Conservation (phyloP, 1,140 invertebrate species). For the Lamellibrachia luymesi region DNA sequence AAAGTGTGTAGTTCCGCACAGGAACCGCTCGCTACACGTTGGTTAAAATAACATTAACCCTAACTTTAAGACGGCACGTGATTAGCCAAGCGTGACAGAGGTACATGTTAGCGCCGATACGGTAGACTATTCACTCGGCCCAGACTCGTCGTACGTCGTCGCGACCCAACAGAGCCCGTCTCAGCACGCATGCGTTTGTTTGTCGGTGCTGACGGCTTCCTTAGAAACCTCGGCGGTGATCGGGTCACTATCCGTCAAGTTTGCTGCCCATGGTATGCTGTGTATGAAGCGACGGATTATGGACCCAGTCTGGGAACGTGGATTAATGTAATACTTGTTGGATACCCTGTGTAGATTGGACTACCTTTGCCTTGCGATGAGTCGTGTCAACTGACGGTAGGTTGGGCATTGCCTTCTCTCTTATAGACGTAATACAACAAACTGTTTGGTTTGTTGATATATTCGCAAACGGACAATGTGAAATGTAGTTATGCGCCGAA, state of each 20-base stretch:
- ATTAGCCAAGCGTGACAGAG: not conserved
- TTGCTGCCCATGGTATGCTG: not conserved
- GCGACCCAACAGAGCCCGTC: not conserved
- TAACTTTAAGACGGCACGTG: not conserved
- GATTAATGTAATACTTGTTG: not conserved
- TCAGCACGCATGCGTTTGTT: conserved; percentile 3
- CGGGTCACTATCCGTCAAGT: not conserved
- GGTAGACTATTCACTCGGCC: not conserved
- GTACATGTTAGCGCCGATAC: not conserved
- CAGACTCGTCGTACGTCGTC: not conserved
- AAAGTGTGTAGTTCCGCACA: not conserved
- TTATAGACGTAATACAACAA: not conserved
- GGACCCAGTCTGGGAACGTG: not conserved
- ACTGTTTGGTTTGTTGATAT: not conserved
- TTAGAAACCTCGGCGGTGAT: not conserved
- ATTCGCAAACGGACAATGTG: not conserved
- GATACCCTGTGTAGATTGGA: not conserved
- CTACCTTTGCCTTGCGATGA: not conserved
- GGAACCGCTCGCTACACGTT: not conserved
- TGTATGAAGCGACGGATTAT: not conserved
- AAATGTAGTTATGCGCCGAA: not conserved
- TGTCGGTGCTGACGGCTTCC: not conserved
- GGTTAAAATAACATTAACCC: not conserved
- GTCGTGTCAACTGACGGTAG: not conserved
- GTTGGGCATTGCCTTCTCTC: not conserved